A percentile compares a stretch with the other conserved stretches of the same genome.
These are phyloP conservation scores for Cephalopterus ornatus DNA, from an alignment of 2,113 vertebrate genomes.

Conservation along the genomic window DNA sequence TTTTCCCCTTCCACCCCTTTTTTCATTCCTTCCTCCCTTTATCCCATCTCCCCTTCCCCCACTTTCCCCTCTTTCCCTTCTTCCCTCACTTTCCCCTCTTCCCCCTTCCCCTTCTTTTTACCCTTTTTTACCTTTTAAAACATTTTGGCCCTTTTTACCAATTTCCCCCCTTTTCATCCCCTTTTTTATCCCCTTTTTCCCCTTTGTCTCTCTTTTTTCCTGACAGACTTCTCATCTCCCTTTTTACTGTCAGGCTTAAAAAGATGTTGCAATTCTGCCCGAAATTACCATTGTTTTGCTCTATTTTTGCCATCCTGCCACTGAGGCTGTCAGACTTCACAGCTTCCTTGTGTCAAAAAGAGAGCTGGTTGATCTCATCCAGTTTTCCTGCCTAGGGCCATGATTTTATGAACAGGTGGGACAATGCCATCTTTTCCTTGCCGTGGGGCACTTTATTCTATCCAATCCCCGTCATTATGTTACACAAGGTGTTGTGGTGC, in stretches of 20 bases:
- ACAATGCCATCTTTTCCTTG: background rate
- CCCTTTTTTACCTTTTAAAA: background rate
- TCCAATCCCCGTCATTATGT: fast-evolving
- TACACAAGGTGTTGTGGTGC: background rate
- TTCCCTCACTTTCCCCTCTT: background rate
- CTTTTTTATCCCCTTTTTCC: fast-evolving
- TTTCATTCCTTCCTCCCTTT: too few relatives aligned
- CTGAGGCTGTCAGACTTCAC: background rate
- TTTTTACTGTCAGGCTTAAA: background rate
- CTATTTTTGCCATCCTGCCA: background rate
- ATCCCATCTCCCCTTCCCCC: too few relatives aligned
- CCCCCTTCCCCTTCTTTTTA: too few relatives aligned
- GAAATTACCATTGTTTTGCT: background rate
- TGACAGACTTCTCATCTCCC: background rate
- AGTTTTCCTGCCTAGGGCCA: background rate
- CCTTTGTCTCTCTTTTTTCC: fast-evolving
- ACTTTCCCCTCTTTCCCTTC: background rate
- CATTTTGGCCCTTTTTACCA: fast-evolving
- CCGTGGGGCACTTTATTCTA: background rate
- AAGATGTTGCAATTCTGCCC: background rate
- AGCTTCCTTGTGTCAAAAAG: background rate
- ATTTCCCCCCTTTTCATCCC: too few relatives aligned
- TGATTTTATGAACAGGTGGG: background rate
- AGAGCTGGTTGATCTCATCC: background rate
- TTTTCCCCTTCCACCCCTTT: background rate